phyloP scores from a whole-genome alignment of 2,888 invertebrate genomes.

The Eugnorisma glareosa region DNA sequence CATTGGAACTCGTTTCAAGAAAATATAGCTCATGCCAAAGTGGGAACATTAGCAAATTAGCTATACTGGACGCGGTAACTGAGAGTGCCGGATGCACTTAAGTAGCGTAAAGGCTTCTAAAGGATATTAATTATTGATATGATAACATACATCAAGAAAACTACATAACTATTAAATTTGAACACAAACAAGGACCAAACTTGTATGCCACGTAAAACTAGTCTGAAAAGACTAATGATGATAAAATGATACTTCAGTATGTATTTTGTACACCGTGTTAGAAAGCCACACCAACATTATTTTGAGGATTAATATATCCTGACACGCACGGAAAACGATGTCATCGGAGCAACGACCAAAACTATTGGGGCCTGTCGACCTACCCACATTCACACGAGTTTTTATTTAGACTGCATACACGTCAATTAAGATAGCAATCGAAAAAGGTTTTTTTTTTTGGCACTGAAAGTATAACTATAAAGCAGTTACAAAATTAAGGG shows the following conservation, averaged over 20 bases:
- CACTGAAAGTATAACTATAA: slow-evolving; percentile 24
- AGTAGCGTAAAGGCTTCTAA: neutral
- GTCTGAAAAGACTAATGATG: neutral
- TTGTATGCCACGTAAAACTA: neutral
- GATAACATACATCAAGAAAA: slow-evolving; percentile 5
- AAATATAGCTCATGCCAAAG: slow-evolving; percentile 18
- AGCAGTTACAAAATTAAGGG: slow-evolving; percentile 31
- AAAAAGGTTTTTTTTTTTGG: slow-evolving; percentile 19
- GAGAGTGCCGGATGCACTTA: slow-evolving; percentile 14
- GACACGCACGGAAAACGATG: slow-evolving; percentile 47
- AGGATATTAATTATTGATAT: neutral
- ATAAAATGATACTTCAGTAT: slow-evolving; percentile 9
- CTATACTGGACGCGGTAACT: neutral
- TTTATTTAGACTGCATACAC: slow-evolving; percentile 26
- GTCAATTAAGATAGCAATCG: slow-evolving; percentile 47
- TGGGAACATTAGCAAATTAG: slow-evolving; percentile 25
- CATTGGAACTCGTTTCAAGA: neutral
- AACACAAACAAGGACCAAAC: neutral
- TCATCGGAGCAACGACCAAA: slow-evolving; percentile 43
- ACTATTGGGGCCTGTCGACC: slow-evolving; percentile 46
- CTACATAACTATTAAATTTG: neutral
- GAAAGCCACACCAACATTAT: slow-evolving; percentile 43
- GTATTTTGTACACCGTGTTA: slow-evolving; percentile 15
- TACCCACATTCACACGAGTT: slow-evolving; percentile 19
- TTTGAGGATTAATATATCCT: slow-evolving; percentile 42